These are phyloP conservation scores for Chromis chromis DNA, from an alignment of 2,797 vertebrate genomes.

Conservation along the genomic window DNA sequence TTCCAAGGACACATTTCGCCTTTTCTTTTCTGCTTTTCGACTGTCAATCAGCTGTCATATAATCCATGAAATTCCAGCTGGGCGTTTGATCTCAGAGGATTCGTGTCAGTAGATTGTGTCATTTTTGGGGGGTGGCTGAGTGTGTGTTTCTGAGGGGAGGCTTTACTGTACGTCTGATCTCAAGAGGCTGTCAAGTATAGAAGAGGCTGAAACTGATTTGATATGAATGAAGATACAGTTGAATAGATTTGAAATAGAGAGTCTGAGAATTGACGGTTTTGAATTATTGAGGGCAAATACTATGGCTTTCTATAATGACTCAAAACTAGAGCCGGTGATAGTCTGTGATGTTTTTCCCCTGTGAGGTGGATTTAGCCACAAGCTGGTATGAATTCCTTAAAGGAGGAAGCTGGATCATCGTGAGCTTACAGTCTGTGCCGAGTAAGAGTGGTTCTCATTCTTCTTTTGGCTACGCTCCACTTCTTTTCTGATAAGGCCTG, in stretches of 20 bases:
- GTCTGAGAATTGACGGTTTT: conserved; percentile 44
- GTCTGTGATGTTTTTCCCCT: conserved; percentile 59
- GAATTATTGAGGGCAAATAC: conserved; percentile 72
- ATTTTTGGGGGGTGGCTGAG: conserved; percentile 9
- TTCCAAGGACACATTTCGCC: conserved; percentile 46
- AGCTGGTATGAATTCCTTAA: conserved; percentile 51
- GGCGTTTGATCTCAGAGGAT: conserved; percentile 27
- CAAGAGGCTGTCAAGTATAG: conserved; percentile 31
- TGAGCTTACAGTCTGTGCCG: conserved; percentile 8
- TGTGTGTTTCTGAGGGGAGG: conserved; percentile 16
- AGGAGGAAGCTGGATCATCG: conserved; percentile 57
- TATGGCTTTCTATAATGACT: conserved; percentile 49
- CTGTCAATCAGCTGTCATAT: conserved; percentile 24
- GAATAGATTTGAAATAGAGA: conserved; percentile 33
- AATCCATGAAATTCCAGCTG: conserved; percentile 42
- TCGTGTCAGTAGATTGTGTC: conserved; percentile 10
- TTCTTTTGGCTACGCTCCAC: conserved; percentile 42
- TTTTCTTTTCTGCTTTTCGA: conserved; percentile 28
- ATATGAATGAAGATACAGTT: conserved; percentile 54
- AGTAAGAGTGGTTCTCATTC: conserved; percentile 28
- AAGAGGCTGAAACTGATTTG: conserved; percentile 42
- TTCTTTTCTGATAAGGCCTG: conserved; percentile 41
- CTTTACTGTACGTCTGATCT: conserved; percentile 39
- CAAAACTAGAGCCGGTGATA: conserved; percentile 27
- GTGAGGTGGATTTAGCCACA: conserved; percentile 48